Base-by-base conservation (phyloP, 2,113 vertebrate genomes). In the Oreochromis niloticus region DNA sequence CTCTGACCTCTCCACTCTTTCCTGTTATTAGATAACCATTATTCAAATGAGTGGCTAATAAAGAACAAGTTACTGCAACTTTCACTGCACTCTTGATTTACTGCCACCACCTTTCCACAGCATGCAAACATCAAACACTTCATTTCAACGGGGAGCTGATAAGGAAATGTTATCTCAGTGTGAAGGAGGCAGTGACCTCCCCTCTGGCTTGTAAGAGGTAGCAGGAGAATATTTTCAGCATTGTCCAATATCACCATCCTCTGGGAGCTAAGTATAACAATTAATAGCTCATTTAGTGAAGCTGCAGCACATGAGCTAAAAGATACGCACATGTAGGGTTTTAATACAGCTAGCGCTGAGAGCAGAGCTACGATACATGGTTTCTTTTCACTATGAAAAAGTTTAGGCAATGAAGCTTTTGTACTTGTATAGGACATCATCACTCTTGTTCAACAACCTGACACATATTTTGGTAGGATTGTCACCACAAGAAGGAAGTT, bases 401-500 rank as follows among this genome's bases (percentile, higher is more conserved):
- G n/a, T 90, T 87, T 43, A 10, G 27, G 83, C 87, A 89, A 87
- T 30, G 34, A 36, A 81, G 59, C 78, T 82, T 90, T 86, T 89
- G 81, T 83, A 83, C 75, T 87, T 83, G 61, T 82, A 10, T 24
- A 71, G 90, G 87, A 91, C 85, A 89, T 96, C 95, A 95, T 95
- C 96, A 95, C 95, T 94, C 93, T 91, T 93, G 91, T 89, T 96
- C 95, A 95, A 94, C 95, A 95, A 87, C 87, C 92, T 93, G 92
- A 95, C 95, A 96, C 91, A 84, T 96, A 94, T 96, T 95, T 96
- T 87, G 93, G 91, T 79, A 63, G 87, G 91, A 95, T 90, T 97
- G 94, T 96, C 95, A 83, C 94, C 96, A 96, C 95, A 93, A 97
- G 96, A 96, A 96, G 96, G 96, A 97, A 96, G 96, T 96, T 96